Percentiles rank a stretch among this genome's conserved stretches.
These are phyloP conservation scores for Drosophila histrio DNA, from an alignment of 2,888 invertebrate species.

Conservation along the genomic window DNA sequence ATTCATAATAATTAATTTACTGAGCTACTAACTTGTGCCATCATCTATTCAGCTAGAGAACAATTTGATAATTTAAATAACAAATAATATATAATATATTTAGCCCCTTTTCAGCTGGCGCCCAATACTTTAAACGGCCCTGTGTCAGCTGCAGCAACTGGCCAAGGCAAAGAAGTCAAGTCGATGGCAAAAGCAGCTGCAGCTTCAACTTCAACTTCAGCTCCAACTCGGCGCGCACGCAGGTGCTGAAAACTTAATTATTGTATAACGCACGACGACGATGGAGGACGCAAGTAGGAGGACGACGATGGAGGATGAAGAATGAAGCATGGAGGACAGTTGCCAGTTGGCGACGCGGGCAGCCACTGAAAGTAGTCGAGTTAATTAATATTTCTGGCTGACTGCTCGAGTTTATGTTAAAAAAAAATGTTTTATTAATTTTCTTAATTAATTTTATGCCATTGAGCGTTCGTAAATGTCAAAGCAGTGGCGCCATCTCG, in stretches of 20 bases:
- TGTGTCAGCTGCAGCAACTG: constrained; percentile 10
- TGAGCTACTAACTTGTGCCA: no score
- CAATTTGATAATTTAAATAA: no score
- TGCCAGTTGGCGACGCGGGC: constrained; percentile 38
- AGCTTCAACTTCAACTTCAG: constrained; percentile 29
- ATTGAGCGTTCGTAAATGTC: constrained; percentile 69
- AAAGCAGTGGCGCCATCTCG: constrained; percentile 33
- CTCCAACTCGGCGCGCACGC: constrained; percentile 59
- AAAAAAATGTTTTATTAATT: constrained; percentile 77
- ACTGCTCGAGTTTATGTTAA: constrained; percentile 34
- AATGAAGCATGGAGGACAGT: constrained; percentile 8
- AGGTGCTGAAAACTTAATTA: constrained; percentile 80
- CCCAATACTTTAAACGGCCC: constrained; percentile 23
- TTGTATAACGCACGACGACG: constrained; percentile 72
- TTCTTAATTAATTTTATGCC: constrained; percentile 74
- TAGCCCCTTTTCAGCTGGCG: constrained; percentile 10
- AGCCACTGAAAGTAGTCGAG: constrained; percentile 50
- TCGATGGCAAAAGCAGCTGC: constrained; percentile 23
- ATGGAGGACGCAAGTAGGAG: constrained; percentile 18
- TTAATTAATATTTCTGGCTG: constrained; percentile 72
- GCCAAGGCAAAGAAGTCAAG: constrained; percentile 15
- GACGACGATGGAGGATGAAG: constrained; percentile 15
- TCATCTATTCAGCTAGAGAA: no score
- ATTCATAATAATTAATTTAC: not conserved
- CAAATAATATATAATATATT: not conserved